Base-by-base conservation (phyloP, 2,888 invertebrate genomes). In the Drosophila kambysellisi region DNA sequence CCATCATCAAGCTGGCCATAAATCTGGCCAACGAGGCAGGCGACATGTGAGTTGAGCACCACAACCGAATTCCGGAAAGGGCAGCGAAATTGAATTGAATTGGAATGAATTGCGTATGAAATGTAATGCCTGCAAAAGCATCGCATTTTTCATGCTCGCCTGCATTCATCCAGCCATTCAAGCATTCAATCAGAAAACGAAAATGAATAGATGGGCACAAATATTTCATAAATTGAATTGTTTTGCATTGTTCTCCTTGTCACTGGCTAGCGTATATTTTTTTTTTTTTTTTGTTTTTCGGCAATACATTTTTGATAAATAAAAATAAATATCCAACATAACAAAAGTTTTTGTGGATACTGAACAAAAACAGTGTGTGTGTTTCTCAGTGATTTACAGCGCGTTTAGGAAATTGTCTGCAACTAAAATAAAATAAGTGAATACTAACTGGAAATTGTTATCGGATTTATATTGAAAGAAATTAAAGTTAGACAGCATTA, bases 161-260 rank as follows among this genome's bases (percentile, higher is more conserved):
- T 60, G 62, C 62, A 50, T 72, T 72, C 73, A 63, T 57, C 66
- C 73, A 63, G 17, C 52, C 66, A 82, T 74, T 74, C 76, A 41
- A 20, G 51, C 76, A 74, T 63, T 66, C 62, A 59, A 68, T 54
- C 54, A 57, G 30, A 60, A 65, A 48, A 68, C 70, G 65, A 61
- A 61, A 60, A 53, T 29, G 53, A 57, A 75, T 46, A 41, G 30
- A 58, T 43, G 63, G 43, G 35, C 66, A 62, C 71, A 88, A 81
- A 76, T 86, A 83, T 83, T 74, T 86, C 72, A 81, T 70, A 81
- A 76, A 86, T 83, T 86, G 88, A 84, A 84, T 88, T 80, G 77
- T 80, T 75, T 83, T 59, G 79, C 76, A 81, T 83, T 83, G 71
- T 81, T 76, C 72, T 70, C 59, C 32, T 52, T 61, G 60, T 65